Evolutionary conservation across 2,113 vertebrate genomes (phyloP).

Genomic region (Gallinago media): DNA sequence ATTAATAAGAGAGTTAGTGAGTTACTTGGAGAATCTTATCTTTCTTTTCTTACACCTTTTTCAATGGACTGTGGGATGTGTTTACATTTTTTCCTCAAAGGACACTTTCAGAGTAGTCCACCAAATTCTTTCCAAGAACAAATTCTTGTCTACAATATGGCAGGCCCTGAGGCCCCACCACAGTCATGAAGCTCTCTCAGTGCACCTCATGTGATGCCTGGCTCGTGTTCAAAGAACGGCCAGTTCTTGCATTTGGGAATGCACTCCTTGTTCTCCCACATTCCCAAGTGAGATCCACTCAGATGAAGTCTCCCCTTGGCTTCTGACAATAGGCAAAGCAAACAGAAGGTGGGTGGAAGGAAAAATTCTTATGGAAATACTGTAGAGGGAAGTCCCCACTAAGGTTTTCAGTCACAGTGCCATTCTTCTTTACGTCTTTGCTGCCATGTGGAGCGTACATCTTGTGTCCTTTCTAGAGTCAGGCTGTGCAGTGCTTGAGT

Average conservation of each 20-base stretch:
- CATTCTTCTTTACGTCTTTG: neutral
- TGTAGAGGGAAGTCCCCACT: neutral
- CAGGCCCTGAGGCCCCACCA: neutral
- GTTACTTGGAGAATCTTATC: neutral
- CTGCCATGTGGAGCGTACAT: neutral
- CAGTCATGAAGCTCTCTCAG: neutral
- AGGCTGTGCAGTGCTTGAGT: neutral
- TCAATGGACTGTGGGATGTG: neutral
- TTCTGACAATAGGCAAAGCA: neutral
- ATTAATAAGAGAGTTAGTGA: neutral
- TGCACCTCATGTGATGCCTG: neutral
- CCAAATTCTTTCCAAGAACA: neutral
- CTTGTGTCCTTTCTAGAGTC: neutral
- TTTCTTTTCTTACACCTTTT: neutral
- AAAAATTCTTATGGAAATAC: neutral
- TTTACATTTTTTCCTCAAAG: neutral
- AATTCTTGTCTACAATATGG: neutral
- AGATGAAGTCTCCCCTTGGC: neutral
- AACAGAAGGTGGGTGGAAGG: neutral
- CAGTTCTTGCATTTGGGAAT: neutral
- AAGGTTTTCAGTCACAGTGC: neutral
- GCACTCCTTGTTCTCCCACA: neutral
- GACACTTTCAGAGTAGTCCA: neutral
- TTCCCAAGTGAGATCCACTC: neutral
- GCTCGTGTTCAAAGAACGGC: neutral